Percentiles rank a stretch among this genome's conserved stretches.
phyloP scores from a whole-genome alignment of 2,797 vertebrate genomes.

The Malurus leucopterus region DNA sequence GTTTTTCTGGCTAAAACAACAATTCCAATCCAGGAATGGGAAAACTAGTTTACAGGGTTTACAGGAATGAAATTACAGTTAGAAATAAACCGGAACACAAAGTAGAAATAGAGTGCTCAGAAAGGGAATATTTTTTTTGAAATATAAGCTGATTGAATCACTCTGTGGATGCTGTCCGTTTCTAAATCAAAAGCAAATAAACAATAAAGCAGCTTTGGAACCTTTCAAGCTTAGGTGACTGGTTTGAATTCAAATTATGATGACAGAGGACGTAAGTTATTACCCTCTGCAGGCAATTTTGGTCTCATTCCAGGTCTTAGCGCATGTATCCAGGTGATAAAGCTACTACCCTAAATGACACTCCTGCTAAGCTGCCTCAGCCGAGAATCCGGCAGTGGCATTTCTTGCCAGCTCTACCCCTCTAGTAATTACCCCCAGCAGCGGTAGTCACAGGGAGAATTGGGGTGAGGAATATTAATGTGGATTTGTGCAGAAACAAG shows the following conservation, averaged over 20 bases:
- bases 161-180: not conserved
- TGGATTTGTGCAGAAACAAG: not conserved
- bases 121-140: not conserved
- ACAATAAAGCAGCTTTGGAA: not conserved
- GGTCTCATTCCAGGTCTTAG: slow-evolving; percentile 29
- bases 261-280: not conserved
- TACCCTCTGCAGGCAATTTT: slow-evolving; percentile 20
- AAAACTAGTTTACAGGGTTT: not conserved
- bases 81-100: not conserved
- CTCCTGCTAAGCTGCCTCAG: not conserved
- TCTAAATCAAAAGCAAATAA: not conserved
- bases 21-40: not conserved
- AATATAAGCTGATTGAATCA: not conserved
- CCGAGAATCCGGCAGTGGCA: not conserved
- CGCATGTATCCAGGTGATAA: slow-evolving; percentile 18
- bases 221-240: not conserved
- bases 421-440: not conserved
- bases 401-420: not conserved
- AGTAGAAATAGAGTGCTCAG: not conserved
- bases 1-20: not conserved
- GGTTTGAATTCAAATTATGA: not conserved
- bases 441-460: not conserved
- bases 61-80: not conserved
- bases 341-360: slow-evolving; percentile 14
- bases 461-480: not conserved